These are phyloP conservation scores for Maccullochella peelii DNA, from an alignment of 2,113 vertebrate genomes.

Conservation along the genomic window DNA sequence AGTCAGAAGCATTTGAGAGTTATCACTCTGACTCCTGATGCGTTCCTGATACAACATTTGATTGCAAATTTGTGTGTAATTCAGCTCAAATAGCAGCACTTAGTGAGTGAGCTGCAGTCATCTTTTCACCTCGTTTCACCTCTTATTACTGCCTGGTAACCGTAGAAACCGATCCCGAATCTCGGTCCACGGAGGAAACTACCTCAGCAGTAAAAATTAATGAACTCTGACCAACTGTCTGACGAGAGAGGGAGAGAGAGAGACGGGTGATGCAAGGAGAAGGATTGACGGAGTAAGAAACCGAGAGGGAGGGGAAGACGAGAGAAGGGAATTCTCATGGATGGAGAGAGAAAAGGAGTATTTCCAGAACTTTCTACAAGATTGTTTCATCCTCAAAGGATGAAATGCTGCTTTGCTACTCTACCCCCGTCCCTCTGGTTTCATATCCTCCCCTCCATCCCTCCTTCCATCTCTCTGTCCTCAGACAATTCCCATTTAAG, in stretches of 20 bases:
- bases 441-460: neutral
- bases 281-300: constrained; percentile 5
- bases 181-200: constrained; percentile 47
- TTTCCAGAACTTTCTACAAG: neutral
- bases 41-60: constrained; percentile 11
- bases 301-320: neutral
- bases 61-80: constrained; percentile 34
- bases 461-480: constrained; percentile 1
- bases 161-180: constrained; percentile 27
- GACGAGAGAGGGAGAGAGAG: constrained; percentile 30
- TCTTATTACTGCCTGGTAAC: constrained; percentile 38
- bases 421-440: neutral
- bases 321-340: constrained; percentile 9
- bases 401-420: neutral
- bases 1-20: neutral
- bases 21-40: neutral
- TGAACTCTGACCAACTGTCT: constrained; percentile 59
- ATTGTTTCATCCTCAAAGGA: constrained; percentile 17
- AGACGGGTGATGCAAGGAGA: constrained; percentile 21
- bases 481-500: constrained; percentile 34
- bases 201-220: constrained; percentile 62
- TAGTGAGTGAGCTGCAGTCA: constrained; percentile 1
- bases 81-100: constrained; percentile 43
- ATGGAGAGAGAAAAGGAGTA: neutral
- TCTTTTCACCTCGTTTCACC: constrained; percentile 59